Conservation (phyloP, 1,140 invertebrate species). For the Bombyx mori region DNA sequence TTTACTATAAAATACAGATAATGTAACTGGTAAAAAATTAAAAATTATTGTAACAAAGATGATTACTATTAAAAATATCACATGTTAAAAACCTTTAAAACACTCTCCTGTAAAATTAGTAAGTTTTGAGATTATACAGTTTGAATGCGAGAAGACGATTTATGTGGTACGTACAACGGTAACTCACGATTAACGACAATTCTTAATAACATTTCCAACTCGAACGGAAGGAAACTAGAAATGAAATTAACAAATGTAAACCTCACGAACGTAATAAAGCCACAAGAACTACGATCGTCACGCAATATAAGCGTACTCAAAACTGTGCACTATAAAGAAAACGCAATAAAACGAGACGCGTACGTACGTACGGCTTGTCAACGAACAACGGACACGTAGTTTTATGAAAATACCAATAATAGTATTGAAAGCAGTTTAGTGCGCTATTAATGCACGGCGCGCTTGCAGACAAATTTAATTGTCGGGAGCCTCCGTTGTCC, state of each 20-base stretch:
- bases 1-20: not conserved
- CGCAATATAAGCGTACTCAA: slow-evolving; percentile 7
- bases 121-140: too few relatives aligned
- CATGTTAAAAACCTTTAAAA: too few relatives aligned
- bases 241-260: slow-evolving; percentile 29
- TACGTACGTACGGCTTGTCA: slow-evolving; percentile 24
- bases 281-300: slow-evolving; percentile 19
- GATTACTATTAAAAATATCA: too few relatives aligned
- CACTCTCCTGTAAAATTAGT: too few relatives aligned
- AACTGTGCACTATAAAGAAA: slow-evolving; percentile 29
- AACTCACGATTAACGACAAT: slow-evolving; percentile 2
- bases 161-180: not conserved
- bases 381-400: slow-evolving; percentile 35
- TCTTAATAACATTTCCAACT: not conserved
- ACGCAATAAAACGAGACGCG: slow-evolving; percentile 35
- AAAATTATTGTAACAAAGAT: too few relatives aligned
- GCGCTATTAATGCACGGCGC: slow-evolving; percentile 53
- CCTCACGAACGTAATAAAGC: slow-evolving; percentile 25
- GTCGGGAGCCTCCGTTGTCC: slow-evolving; percentile 49
- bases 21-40: too few relatives aligned
- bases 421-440: slow-evolving; percentile 54
- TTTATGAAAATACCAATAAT: slow-evolving; percentile 57
- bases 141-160: too few relatives aligned
- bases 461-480: slow-evolving; percentile 69
- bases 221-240: slow-evolving; percentile 13